Evolutionary conservation across 1,140 invertebrate genomes (phyloP).

Genomic region (Drosophila tsacasi): DNA sequence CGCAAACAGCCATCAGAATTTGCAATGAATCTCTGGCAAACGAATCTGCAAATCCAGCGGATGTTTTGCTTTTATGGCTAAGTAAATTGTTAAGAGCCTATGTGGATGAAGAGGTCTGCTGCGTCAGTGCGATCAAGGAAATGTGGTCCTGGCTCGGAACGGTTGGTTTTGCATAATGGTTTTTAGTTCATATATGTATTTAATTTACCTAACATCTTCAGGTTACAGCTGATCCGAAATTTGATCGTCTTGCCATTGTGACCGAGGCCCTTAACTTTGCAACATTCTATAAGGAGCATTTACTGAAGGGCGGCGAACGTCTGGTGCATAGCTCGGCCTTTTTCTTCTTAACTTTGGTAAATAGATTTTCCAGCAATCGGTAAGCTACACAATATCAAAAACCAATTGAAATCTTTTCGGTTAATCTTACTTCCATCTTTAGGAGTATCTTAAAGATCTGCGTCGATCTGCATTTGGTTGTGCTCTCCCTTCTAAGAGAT

Average conservation of each 20-base stretch:
- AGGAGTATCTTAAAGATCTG: neutral
- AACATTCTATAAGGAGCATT: slow-evolving; percentile 3
- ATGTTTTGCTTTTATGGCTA: slow-evolving; percentile 60
- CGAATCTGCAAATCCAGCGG: slow-evolving; percentile 11
- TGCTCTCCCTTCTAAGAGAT: slow-evolving; percentile 34
- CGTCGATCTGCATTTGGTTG: slow-evolving; percentile 30
- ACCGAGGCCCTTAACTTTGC: slow-evolving; percentile 33
- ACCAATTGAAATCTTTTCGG: too few relatives aligned
- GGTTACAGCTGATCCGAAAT: slow-evolving; percentile 11
- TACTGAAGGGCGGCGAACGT: slow-evolving; percentile 31
- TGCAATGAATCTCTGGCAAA: slow-evolving; percentile 35
- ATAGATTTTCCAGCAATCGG: slow-evolving; percentile 15
- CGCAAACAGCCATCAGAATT: slow-evolving; percentile 38
- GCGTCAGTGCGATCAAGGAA: slow-evolving; percentile 22
- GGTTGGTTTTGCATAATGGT: slow-evolving; percentile 10
- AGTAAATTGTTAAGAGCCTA: slow-evolving; percentile 57
- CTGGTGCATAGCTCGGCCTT: slow-evolving; percentile 33
- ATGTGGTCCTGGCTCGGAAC: slow-evolving; percentile 49
- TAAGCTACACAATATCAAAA: neutral
- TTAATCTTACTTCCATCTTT: neutral
- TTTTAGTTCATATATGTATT: too few relatives aligned
- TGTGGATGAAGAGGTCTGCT: slow-evolving; percentile 26
- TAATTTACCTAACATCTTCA: neutral
- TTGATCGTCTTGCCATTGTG: slow-evolving; percentile 13
- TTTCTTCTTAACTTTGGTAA: slow-evolving; percentile 48